Base-by-base conservation (phyloP, 2,888 invertebrate species). In the Dromius quadrimaculatus region DNA sequence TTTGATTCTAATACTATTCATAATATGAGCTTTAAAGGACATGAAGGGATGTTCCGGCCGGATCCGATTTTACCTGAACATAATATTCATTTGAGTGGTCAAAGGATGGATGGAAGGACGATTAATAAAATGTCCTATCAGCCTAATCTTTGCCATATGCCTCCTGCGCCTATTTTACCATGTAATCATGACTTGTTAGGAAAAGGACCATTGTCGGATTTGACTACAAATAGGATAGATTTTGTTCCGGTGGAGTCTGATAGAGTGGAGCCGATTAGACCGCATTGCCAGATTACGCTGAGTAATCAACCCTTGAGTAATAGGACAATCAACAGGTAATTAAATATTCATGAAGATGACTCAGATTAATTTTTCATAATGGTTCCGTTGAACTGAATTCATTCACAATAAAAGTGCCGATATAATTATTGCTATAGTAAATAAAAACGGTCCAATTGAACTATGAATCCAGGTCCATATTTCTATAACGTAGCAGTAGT, bases 161-260 rank as follows among this genome's bases (percentile, higher is more conserved):
- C 86, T 43, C 84, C 85, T 8, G 72, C 71, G 1, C 76, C 86
- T 8, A 84, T 87, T 74, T 81, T 84, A 0, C 88, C 87, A 5
- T 83, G 83, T 57, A 82, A 84, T 79, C 84, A 85, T 78, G 86
- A 87, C 77, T 83, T 85, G 78, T 84, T 84, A 78, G 85, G 86
- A 0, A 83, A 84, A 64, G 87, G 87, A 15, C 88, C 88, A 34
- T 86, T 89, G 83, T 87, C 88, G 80, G 85, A 85, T 70, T 79
- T 86, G 74, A 90, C 90, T 1, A 90, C 90, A 0, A 87, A 89
- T 73, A 87, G 87, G 11, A 87, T 87, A 77, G 89, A 89, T 82
- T 90, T 81, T 76, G 86, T 87, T 23, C 83, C 86, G 1, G 87
- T 87, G 74, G 85, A 86, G 0, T 81, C 82, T 71, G 83, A 81